Evolutionary conservation across 2,113 vertebrate species (phyloP), one percentile per base, ranked within the genome.

Genomic region (Coptodon bakossiorum): DNA sequence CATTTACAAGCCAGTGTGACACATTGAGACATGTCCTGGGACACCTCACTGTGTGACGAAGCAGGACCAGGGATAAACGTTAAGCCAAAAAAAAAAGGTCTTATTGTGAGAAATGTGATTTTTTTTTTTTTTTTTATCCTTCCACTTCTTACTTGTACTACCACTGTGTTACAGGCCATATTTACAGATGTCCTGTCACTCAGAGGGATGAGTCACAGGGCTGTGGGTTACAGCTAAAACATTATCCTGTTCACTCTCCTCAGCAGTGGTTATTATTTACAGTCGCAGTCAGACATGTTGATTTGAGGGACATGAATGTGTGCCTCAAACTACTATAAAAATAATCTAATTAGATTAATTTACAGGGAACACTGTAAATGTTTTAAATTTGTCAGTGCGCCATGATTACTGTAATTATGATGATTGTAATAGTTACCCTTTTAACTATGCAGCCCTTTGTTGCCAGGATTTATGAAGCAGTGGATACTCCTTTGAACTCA

Each of bases 1-100:
- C 40, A 45, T 90, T 88, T 84, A 66, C 29, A 61, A 89, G 71
- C 87, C 88, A 90, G 82, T 79, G 84, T 56, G 31, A 80, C 82
- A 82, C 83, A 61, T 81, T 76, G 38, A 50, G n/a, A 80, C 50
- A n/a, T 82, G 48, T 24, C 45, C 85, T 53, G 71, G 43, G 43
- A 73, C 43, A 19, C 52, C 73, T 80, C 45, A n/a, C 81, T 73
- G 82, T 76, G 86, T 73, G 43, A 43, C 8, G 11, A 79, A 82
- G 56, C 84, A 84, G 81, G 89, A 84, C 57, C 73, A 84, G 85
- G 71, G 84, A 84, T 40, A 56, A 27, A 57, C 40, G 78, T 84
- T 12, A 19, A 63, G 14, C 82, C 79, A 24, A 63, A 12, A 36
- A 61, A 11, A 31, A 76, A 54, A n/a, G 24, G 53, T 88, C 83